Conservation (phyloP, 2,113 vertebrate genomes). For the Desmodus rotundus region DNA sequence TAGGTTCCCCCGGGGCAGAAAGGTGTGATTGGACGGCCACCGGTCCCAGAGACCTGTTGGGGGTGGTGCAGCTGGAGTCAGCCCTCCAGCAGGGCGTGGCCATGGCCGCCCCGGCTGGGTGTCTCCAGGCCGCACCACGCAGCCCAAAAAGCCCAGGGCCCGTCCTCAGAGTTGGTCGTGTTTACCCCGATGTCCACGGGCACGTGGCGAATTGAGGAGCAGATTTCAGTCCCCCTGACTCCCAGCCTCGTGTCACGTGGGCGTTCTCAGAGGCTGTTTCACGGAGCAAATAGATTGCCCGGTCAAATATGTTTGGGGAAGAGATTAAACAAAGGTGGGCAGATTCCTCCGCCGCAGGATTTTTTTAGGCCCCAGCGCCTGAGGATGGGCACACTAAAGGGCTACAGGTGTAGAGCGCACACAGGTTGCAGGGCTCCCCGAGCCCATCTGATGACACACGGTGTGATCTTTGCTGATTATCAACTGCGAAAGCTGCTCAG, state of each 20-base stretch:
- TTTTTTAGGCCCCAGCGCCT: neutral
- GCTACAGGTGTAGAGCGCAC: fast-evolving
- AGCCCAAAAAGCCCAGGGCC: neutral
- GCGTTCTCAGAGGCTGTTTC: neutral
- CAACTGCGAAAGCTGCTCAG: neutral
- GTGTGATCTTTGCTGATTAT: neutral
- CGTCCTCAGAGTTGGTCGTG: too few species aligned
- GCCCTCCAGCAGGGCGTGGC: fast-evolving
- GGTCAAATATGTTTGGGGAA: neutral
- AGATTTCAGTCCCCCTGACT: neutral
- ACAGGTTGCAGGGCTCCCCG: neutral
- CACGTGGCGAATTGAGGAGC: fast-evolving
- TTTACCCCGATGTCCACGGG: neutral
- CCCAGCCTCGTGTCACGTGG: fast-evolving
- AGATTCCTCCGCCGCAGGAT: neutral
- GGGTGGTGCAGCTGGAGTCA: neutral
- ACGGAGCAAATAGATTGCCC: neutral
- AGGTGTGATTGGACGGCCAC: too few species aligned
- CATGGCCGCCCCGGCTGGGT: neutral
- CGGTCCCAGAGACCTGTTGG: neutral
- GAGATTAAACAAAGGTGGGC: neutral
- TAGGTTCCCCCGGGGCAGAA: neutral
- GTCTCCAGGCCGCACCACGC: neutral
- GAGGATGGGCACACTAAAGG: neutral
- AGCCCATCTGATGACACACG: neutral